phyloP scores from a whole-genome alignment of 2,113 vertebrate genomes.

The Dasypus novemcinctus region DNA sequence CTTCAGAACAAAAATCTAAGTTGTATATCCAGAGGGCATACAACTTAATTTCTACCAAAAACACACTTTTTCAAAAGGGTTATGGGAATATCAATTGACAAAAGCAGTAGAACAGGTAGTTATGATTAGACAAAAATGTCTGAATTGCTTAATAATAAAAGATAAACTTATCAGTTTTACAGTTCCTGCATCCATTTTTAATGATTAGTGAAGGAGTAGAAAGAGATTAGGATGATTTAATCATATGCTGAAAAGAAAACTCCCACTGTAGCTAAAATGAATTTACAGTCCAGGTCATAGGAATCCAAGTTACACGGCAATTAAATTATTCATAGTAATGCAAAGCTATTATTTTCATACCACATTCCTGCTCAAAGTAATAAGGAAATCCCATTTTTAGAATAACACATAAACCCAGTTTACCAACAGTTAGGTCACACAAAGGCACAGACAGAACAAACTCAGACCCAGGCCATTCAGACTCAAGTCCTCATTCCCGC shows the following conservation, averaged over 20 bases:
- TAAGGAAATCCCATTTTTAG: slow-evolving; percentile 56
- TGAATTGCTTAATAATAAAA: slow-evolving; percentile 67
- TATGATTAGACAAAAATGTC: slow-evolving; percentile 66
- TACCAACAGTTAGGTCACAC: slow-evolving; percentile 46
- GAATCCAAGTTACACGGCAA: slow-evolving; percentile 62
- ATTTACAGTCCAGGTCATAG: slow-evolving; percentile 53
- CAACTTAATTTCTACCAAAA: slow-evolving; percentile 69
- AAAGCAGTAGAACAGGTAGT: slow-evolving; percentile 50
- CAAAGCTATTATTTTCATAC: slow-evolving; percentile 56
- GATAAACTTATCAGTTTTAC: slow-evolving; percentile 53
- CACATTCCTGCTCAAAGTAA: slow-evolving; percentile 47
- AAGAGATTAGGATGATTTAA: slow-evolving; percentile 30
- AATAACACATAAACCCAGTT: slow-evolving; percentile 52
- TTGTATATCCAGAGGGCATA: slow-evolving; percentile 18
- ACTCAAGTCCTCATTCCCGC: neutral
- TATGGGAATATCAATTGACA: slow-evolving; percentile 55
- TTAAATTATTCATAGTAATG: slow-evolving; percentile 46
- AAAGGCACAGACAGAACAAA: slow-evolving; percentile 29
- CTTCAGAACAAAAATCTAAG: slow-evolving; percentile 60
- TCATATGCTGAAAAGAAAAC: slow-evolving; percentile 36
- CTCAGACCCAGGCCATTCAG: neutral
- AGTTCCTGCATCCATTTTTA: slow-evolving; percentile 64
- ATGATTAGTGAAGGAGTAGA: slow-evolving; percentile 31
- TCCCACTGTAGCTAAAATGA: slow-evolving; percentile 52
- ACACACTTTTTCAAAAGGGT: slow-evolving; percentile 63